Percentiles rank a stretch among this genome's conserved stretches.
Conservation (phyloP, 2,797 vertebrate species). For the Sorex maritimensis region DNA sequence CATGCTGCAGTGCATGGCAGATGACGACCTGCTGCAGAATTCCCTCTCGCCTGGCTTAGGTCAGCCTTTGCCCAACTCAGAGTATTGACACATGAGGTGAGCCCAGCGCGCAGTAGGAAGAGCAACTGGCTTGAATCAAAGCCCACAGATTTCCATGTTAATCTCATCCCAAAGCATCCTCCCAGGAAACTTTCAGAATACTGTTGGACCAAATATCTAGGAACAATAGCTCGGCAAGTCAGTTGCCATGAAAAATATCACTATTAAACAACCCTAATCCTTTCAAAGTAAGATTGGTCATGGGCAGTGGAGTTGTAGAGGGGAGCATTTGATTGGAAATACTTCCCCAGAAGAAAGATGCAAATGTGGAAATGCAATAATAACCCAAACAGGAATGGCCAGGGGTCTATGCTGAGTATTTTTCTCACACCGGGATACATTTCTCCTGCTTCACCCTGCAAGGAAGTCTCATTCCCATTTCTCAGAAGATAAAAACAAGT, state of each 20-base stretch:
- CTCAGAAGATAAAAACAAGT: background rate
- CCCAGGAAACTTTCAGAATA: background rate
- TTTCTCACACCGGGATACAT: background rate
- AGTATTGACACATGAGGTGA: background rate
- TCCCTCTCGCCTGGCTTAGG: background rate
- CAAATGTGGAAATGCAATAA: slow-evolving; percentile 14
- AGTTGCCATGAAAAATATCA: background rate
- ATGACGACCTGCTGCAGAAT: background rate
- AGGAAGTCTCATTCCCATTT: background rate
- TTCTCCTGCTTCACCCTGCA: background rate
- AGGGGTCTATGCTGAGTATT: background rate
- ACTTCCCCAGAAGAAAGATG: background rate
- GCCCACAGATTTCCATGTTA: background rate
- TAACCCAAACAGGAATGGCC: background rate
- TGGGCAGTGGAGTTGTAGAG: background rate
- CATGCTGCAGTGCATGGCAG: background rate
- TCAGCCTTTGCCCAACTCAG: background rate
- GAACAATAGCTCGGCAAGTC: background rate
- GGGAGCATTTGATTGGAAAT: background rate
- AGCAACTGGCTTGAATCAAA: background rate
- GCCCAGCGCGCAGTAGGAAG: background rate
- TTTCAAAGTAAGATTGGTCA: background rate
- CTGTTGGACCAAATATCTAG: background rate
- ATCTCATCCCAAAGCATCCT: background rate
- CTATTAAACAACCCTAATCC: background rate